These are phyloP conservation scores for Cecropterus lyciades DNA, from an alignment of 1,140 invertebrate genomes.

Conservation along the genomic window DNA sequence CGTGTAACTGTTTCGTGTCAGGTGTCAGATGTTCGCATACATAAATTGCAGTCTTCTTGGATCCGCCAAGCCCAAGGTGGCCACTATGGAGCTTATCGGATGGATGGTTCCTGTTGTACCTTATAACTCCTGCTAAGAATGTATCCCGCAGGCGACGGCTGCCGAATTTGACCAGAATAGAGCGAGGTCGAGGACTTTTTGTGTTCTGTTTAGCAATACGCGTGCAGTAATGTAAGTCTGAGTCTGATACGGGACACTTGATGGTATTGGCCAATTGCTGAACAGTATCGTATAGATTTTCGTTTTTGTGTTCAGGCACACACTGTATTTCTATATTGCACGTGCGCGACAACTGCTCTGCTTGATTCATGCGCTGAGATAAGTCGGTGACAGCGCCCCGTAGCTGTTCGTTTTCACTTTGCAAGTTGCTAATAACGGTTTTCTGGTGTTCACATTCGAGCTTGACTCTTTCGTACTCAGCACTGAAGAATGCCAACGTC, in stretches of 20 bases:
- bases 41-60: background rate
- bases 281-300: background rate
- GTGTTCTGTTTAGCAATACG: background rate
- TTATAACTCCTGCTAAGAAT: too few species aligned
- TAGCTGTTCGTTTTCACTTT: background rate
- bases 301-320: slow-evolving; percentile 1
- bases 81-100: background rate
- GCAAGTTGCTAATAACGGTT: background rate
- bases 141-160: too few species aligned
- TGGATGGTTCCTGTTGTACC: background rate
- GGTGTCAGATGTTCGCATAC: background rate
- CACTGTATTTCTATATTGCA: background rate
- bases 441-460: background rate
- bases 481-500: background rate
- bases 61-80: background rate
- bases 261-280: background rate
- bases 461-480: background rate
- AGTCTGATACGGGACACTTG: background rate
- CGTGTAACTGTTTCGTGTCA: background rate
- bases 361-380: background rate
- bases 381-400: background rate
- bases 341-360: background rate
- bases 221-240: background rate
- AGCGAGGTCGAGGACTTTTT: too few species aligned
- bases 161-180: too few species aligned